Evolutionary conservation across 2,113 vertebrate genomes (phyloP), one percentile per base, ranked within the genome.

Genomic region (Notechis scutatus): DNA sequence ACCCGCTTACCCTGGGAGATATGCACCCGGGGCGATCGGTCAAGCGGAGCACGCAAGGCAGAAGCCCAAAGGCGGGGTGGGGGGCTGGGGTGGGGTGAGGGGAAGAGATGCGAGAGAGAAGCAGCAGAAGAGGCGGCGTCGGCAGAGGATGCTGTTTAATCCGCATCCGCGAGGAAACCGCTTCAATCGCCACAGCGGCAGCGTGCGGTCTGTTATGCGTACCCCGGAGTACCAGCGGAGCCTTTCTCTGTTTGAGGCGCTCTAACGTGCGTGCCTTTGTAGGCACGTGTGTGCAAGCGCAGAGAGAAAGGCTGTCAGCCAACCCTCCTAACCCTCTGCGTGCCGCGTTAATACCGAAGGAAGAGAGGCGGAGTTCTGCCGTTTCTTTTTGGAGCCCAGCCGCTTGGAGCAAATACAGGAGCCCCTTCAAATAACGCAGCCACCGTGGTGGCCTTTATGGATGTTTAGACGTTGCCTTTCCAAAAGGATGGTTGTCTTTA

Each of bases 271-370:
- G 64, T 39, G 85, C 3, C 91, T 88, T 26, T 15, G 74, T 85
- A 26, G 42, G 74, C 47, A 81, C 74, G 34, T 56, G 87, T 54
- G 91, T 64, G 56, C 91, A 54, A 61, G 23, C 11, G 57, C 47
- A 47, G 47, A 55, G 9, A 20, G 24, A 91, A 94, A 96, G 96
- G 96, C 97, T 97, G 97, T 97, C 92, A 81, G 55, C 5, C 42
- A 39, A 74, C 92, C 45, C 45, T 47, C 52, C 47, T 29, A 56
- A 88, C 52, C 24, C 88, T 81, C 52, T 29, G 23, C 11, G 11
- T 24, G 54, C 88, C 47, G 23, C 52, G 18, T 42, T 56, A 23
- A 57, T 47, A 56, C 11, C 20, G 87, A 56, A 85, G 61, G 61
- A 47, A 88, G 15, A 59, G 29, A 85, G 87, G 92, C 69, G 92